Evolutionary conservation across 2,797 vertebrate species (phyloP), one percentile per base, ranked within the genome.

Genomic region (Ptychadena robeensis): DNA sequence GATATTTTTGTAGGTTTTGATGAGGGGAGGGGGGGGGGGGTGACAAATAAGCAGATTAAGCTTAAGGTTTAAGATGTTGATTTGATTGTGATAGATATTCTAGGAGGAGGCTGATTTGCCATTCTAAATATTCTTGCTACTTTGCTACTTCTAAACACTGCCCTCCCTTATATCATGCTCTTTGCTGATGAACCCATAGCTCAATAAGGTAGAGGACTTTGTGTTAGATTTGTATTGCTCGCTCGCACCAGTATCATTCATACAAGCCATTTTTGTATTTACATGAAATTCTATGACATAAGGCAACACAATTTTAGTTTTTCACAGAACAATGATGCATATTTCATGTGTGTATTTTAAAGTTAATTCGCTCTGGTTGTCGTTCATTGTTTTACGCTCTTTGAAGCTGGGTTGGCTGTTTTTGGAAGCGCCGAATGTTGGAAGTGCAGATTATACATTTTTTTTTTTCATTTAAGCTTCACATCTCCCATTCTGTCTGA

Each of bases 401-500:
- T 79, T 79, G 66, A 79, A 57, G 44, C 28, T 69, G 31, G 31
- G 40, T 67, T 9, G 0, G 18, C 8, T 67, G 35, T 53, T 53
- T 7, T 71, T 48, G 38, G 65, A 57, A 35, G 31, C 40, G 9
- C 22, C 11, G 32, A 53, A 34, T 18, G 57, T 77, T 65, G 28
- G 63, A 66, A 77, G 61, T 25, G n/a, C 27, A 9, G 22, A 73
- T 61, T 73, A 12, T 4, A n/a, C 35, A 2, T 3, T 66, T 22
- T 40, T 67, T 3, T 66, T 22, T 40, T 67, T 34, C 15, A 35
- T 67, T 67, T 32, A 53, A 66, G 64, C 44, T 64, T 53, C 6
- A 11, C 63, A 78, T 78, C 44, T 78, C 38, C 22, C 30, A 78
- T 78, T 78, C 75, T 27, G 30, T 78, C 37, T 78, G 75, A 78